phyloP scores from a whole-genome alignment of 1,140 invertebrate genomes.

The Aphelinus atriplicis region DNA sequence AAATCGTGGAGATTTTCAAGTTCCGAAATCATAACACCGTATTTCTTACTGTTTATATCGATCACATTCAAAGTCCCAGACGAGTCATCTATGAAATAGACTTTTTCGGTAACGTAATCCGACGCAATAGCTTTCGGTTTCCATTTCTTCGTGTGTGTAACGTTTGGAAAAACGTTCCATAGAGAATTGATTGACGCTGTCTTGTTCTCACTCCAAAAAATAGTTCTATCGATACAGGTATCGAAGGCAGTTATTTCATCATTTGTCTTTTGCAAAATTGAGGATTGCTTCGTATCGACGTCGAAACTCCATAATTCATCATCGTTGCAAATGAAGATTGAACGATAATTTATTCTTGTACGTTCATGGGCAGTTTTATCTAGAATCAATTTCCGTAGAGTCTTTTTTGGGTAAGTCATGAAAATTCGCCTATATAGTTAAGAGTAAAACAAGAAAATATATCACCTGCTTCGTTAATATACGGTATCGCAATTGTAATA shows the following conservation, averaged over 20 bases:
- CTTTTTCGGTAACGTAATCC: conserved; percentile 9
- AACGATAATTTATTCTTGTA: not conserved
- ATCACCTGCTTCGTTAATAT: not conserved
- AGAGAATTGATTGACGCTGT: not conserved
- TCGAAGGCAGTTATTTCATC: not conserved
- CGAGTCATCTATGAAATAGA: not conserved
- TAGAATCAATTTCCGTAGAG: not conserved
- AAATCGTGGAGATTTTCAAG: not conserved
- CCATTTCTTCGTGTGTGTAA: not conserved
- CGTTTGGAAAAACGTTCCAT: not conserved
- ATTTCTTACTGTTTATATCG: not conserved
- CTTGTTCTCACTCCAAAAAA: not conserved
- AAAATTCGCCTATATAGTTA: no score
- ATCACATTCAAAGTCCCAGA: not conserved
- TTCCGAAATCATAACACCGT: not conserved
- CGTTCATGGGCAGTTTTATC: not conserved
- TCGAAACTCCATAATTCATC: not conserved
- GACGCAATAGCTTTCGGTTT: conserved; percentile 7
- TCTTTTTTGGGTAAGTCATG: not conserved
- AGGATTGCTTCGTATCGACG: not conserved
- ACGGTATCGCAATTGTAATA: not conserved
- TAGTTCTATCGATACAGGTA: not conserved
- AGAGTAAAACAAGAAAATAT: no score
- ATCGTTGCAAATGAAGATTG: not conserved
- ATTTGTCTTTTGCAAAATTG: not conserved